These are phyloP conservation scores for Plodia interpunctella DNA, from an alignment of 1,140 invertebrate genomes.

Conservation along the genomic window DNA sequence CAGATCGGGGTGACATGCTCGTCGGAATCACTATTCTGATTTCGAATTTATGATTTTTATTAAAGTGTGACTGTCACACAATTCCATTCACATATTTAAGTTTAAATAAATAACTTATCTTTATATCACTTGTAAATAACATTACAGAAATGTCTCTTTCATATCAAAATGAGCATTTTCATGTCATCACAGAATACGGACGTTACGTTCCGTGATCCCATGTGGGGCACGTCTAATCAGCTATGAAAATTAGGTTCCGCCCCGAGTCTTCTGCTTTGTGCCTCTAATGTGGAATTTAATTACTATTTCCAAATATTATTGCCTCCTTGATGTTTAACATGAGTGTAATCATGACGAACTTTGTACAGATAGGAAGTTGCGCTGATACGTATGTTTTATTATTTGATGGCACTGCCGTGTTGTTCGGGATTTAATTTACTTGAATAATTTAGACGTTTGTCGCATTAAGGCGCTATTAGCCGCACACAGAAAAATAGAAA, in stretches of 20 bases:
- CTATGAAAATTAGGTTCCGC: constrained; percentile 76
- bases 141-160: background rate
- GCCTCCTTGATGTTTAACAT: constrained; percentile 57
- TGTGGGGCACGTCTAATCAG: constrained; percentile 73
- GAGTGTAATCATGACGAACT: constrained; percentile 16
- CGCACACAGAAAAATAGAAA: no score
- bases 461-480: no score
- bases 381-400: background rate
- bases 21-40: background rate
- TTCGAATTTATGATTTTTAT: background rate
- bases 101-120: no score
- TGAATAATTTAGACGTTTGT: no score
- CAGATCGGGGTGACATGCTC: constrained; percentile 57
- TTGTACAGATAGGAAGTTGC: background rate
- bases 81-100: no score
- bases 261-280: constrained; percentile 69
- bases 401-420: background rate
- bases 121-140: background rate
- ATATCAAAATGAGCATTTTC: constrained; percentile 5
- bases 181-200: constrained; percentile 37
- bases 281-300: constrained; percentile 69
- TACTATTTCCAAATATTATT: constrained; percentile 70
- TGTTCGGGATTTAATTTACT: no score
- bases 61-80: no score
- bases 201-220: constrained; percentile 59